Evolutionary conservation across 2,113 vertebrate species (phyloP).

Genomic region (Centrocercus urophasianus): DNA sequence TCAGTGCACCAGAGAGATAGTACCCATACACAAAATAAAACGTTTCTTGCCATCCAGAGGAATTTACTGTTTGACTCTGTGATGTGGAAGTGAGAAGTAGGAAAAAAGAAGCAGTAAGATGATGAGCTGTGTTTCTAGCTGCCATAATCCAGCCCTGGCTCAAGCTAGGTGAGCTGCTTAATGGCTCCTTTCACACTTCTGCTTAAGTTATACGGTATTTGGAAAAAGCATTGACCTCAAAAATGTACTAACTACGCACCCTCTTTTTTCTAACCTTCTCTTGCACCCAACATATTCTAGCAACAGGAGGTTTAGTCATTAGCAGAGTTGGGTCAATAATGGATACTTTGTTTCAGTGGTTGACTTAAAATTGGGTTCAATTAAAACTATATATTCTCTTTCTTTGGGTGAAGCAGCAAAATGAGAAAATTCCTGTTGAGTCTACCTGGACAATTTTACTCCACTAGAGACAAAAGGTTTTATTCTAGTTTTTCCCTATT

Average conservation of each 20-base stretch:
- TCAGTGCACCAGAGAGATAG: not conserved
- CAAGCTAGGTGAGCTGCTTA: not conserved
- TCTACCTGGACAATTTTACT: not conserved
- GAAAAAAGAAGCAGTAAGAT: not conserved
- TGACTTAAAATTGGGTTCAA: not conserved
- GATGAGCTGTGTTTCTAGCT: not conserved
- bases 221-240: conserved; percentile 13
- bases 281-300: not conserved
- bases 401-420: not conserved
- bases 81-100: not conserved
- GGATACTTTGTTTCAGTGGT: not conserved
- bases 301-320: not conserved
- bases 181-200: conserved; percentile 33
- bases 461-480: not conserved
- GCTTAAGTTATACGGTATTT: not conserved
- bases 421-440: not conserved
- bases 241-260: not conserved
- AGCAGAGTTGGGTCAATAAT: not conserved
- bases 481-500: not conserved
- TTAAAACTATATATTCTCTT: not conserved
- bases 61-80: not conserved
- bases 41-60: not conserved
- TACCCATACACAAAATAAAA: not conserved
- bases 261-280: not conserved
- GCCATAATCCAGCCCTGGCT: not conserved